phyloP scores from a whole-genome alignment of 2,888 invertebrate species.

The Seladonia tumulorum region DNA sequence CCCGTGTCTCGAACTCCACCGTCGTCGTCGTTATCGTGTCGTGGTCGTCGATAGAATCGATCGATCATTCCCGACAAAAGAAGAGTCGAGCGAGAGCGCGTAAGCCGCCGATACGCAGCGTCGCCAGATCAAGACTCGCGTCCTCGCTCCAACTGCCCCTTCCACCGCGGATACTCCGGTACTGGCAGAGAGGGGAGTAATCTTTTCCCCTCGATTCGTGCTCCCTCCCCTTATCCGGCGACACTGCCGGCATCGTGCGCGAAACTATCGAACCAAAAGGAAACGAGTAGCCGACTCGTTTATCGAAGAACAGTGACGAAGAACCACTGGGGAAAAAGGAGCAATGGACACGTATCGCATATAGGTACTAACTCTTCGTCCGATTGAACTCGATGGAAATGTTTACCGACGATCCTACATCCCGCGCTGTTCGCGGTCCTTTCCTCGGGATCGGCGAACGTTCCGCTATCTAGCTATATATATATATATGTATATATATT shows the following conservation, averaged over 20 bases:
- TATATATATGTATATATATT: background rate
- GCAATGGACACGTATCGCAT: slow-evolving; percentile 14
- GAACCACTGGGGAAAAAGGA: background rate
- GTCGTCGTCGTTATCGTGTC: slow-evolving; percentile 34
- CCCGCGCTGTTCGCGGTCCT: slow-evolving; percentile 35
- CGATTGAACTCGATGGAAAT: slow-evolving; percentile 59
- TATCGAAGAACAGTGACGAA: slow-evolving; percentile 21
- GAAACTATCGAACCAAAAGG: slow-evolving; percentile 40
- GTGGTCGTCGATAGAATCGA: slow-evolving; percentile 18
- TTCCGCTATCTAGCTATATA: background rate
- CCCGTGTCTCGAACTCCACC: background rate
- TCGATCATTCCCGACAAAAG: slow-evolving; percentile 7
- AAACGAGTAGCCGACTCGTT: slow-evolving; percentile 37
- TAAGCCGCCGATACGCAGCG: slow-evolving; percentile 32
- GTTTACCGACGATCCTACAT: slow-evolving; percentile 36
- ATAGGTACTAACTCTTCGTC: slow-evolving; percentile 31
- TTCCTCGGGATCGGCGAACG: slow-evolving; percentile 27
- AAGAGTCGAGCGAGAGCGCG: slow-evolving; percentile 50
- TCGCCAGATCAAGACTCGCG: too few species aligned
- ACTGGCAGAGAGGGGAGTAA: too few species aligned
- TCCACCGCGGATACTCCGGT: too few species aligned
- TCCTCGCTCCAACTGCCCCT: too few species aligned
- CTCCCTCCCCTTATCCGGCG: too few species aligned
- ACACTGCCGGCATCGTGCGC: background rate
- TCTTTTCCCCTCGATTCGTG: too few species aligned